Evolutionary conservation across 1,140 invertebrate species (phyloP).

Genomic region (Drosophila funebris): DNA sequence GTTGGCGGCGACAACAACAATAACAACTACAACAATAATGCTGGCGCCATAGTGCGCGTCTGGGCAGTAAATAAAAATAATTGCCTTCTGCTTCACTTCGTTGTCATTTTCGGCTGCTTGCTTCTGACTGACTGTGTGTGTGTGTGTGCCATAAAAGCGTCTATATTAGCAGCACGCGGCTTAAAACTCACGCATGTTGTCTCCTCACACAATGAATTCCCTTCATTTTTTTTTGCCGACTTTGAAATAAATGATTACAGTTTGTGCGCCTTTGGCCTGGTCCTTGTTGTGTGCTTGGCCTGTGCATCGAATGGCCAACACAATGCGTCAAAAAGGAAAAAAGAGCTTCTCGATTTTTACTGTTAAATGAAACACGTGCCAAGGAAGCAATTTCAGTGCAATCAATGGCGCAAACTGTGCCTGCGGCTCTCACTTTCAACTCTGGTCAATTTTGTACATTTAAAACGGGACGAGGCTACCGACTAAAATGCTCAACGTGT

Average conservation of each 20-base stretch:
- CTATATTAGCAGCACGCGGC: slow-evolving; percentile 62
- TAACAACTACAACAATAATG: slow-evolving; percentile 66
- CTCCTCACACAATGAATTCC: slow-evolving; percentile 5
- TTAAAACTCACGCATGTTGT: slow-evolving; percentile 74
- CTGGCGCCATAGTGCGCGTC: slow-evolving; percentile 79
- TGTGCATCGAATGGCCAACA: slow-evolving; percentile 50
- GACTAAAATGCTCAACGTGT: slow-evolving; percentile 22
- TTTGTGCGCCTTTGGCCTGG: slow-evolving; percentile 9
- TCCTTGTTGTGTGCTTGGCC: not conserved
- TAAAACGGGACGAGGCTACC: slow-evolving; percentile 53
- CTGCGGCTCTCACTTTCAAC: slow-evolving; percentile 32
- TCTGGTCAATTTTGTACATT: slow-evolving; percentile 62
- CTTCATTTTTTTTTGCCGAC: slow-evolving; percentile 24
- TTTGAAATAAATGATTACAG: slow-evolving; percentile 69
- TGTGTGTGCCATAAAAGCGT: slow-evolving; percentile 69
- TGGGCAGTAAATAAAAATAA: slow-evolving; percentile 82
- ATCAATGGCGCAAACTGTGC: slow-evolving; percentile 59
- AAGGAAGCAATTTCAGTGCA: slow-evolving; percentile 79
- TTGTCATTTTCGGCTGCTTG: slow-evolving; percentile 59
- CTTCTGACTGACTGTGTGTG: slow-evolving; percentile 46
- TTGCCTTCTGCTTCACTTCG: slow-evolving; percentile 81
- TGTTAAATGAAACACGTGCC: slow-evolving; percentile 80
- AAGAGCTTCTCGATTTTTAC: slow-evolving; percentile 55
- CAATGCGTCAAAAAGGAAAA: slow-evolving; percentile 48
- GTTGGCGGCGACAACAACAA: slow-evolving; percentile 50